Evolutionary conservation across 1,140 invertebrate genomes (phyloP).

Genomic region (Neodiprion pinetum): DNA sequence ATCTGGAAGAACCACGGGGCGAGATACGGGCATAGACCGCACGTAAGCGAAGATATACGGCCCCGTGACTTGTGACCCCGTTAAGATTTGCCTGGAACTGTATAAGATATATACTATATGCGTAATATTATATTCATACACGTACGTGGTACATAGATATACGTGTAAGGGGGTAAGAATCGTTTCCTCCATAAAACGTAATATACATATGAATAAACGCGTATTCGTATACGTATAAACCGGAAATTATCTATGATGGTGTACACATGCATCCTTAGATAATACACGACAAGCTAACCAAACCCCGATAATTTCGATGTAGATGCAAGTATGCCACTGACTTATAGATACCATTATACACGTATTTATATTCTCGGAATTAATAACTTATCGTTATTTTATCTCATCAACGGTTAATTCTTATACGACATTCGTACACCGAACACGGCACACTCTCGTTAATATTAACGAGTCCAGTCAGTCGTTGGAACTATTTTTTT

Average conservation of each 20-base stretch:
- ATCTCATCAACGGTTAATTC: constrained; percentile 43
- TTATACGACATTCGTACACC: constrained; percentile 20
- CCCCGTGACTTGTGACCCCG: constrained; percentile 52
- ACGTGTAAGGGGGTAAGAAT: background rate
- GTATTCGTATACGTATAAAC: background rate
- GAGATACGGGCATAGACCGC: constrained; percentile 33
- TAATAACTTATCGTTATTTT: constrained; percentile 29
- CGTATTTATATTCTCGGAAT: background rate
- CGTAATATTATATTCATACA: background rate
- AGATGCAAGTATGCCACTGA: too few species aligned
- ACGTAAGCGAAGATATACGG: constrained; percentile 43
- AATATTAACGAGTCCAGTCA: constrained; percentile 40
- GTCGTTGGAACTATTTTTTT: background rate
- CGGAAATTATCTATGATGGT: background rate
- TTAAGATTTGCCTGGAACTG: constrained; percentile 44
- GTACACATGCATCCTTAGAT: too few species aligned
- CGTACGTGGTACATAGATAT: background rate
- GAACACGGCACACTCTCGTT: constrained; percentile 26
- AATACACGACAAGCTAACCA: too few species aligned
- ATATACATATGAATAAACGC: background rate
- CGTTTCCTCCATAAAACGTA: constrained; percentile 1
- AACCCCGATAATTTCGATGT: too few species aligned
- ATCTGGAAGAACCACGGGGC: constrained; percentile 38
- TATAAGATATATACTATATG: background rate
- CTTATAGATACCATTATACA: too few species aligned